phyloP scores from a whole-genome alignment of 2,888 invertebrate genomes.

The Sinotaia quadrata region DNA sequence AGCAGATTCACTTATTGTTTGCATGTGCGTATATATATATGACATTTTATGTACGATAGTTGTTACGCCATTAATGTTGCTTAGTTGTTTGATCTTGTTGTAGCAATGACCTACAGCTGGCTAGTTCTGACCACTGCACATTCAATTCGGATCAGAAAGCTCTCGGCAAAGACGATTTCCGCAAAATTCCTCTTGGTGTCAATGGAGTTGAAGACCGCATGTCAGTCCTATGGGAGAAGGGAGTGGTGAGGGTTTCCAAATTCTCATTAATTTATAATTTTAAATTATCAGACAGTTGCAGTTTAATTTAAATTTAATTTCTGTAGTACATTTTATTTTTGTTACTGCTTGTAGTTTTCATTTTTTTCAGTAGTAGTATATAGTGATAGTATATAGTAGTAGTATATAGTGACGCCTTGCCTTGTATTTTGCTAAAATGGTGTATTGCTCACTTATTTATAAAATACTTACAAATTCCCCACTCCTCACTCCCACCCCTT shows the following conservation, averaged over 20 bases:
- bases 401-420: no score
- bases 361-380: no score
- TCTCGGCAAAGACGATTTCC: constrained; percentile 87
- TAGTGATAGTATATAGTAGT: no score
- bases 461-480: no score
- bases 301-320: no score
- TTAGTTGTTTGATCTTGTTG: constrained; percentile 27
- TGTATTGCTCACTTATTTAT: no score
- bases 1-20: background rate
- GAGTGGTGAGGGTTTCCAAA: constrained; percentile 75
- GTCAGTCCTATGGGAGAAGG: constrained; percentile 97
- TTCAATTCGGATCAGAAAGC: constrained; percentile 93
- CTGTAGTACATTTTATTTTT: no score
- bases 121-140: constrained; percentile 97
- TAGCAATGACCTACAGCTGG: constrained; percentile 91
- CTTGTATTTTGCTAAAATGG: no score
- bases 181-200: constrained; percentile 95
- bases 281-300: no score
- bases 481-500: no score
- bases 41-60: background rate
- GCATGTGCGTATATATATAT: background rate
- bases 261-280: no score
- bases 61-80: background rate
- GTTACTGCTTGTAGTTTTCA: no score
- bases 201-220: constrained; percentile 97